Base-by-base conservation (phyloP, 1,140 invertebrate genomes). In the Lanistes nyassanus region DNA sequence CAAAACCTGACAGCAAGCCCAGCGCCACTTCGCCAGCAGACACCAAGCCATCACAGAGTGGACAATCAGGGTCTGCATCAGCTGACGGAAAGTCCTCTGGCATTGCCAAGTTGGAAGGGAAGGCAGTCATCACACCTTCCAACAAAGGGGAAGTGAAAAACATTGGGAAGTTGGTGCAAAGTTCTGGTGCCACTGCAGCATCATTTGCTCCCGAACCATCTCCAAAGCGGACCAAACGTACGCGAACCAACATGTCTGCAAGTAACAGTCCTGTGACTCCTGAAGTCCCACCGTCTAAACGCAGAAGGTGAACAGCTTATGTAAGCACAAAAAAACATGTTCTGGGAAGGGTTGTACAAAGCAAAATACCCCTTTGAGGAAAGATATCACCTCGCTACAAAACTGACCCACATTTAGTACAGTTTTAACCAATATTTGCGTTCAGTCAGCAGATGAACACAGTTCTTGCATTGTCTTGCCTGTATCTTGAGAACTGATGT, bases 211-310 rank as follows among this genome's bases (percentile, higher is more conserved):
- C 80, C 42, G 83, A 84, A n/a, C 83, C 82, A 31, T 84, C 85
- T 31, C 83, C 86, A 23, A 87, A 87, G 55, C 73, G 86, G 51
- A 75, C 77, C 26, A 87, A 87, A 79, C 73, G 86, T 42, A 87
- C 84, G 5, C 67, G 86, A 42, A 74, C 84, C 37, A 81, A 78
- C n/a, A 79, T 81, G 0, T 84, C 84, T 39, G 69, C 79, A 4
- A 75, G 66, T 68, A 76, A 78, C 37, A 85, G 84, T 75, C 83
- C 85, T 31, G 83, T 82, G 7, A 84, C 83, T n/a, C 81, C 81
- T 47, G 81, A 80, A 16, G 79, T 83, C 26, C 74, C 79, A n/a
- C 23, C 79, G 2, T 60, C 55, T 2, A 84, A 81, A 76, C 55
- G 81, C 31, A 75, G 81, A 74, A 79, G 81, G 74, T 81, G 76